A percentile compares a stretch with the other conserved stretches of the same genome.
These are phyloP conservation scores for Calypte anna DNA, from an alignment of 2,113 vertebrate genomes.

Conservation along the genomic window DNA sequence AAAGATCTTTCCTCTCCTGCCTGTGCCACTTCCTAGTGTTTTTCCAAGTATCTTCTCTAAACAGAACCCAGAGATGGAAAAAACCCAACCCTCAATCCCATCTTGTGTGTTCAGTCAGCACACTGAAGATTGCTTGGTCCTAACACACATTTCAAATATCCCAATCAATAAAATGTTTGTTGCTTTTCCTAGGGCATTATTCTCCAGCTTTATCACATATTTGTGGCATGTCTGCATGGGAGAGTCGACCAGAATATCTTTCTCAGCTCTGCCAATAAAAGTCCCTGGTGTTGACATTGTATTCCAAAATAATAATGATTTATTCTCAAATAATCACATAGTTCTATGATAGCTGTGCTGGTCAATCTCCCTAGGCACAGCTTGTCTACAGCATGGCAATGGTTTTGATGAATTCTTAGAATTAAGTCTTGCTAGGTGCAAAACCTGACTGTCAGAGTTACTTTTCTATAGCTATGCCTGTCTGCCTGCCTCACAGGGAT, in stretches of 20 bases:
- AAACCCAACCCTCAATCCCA: neutral
- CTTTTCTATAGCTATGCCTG: neutral
- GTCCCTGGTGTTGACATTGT: neutral
- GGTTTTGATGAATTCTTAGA: conserved; percentile 3
- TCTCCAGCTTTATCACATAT: conserved; percentile 10
- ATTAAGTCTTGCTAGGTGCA: neutral
- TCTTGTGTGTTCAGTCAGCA: neutral
- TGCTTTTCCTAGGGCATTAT: conserved; percentile 23
- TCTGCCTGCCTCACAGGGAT: neutral
- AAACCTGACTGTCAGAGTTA: neutral
- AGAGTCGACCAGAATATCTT: conserved; percentile 25
- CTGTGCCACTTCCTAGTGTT: neutral
- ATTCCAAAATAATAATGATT: conserved; percentile 50
- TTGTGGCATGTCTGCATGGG: neutral
- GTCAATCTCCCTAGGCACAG: neutral
- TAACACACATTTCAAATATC: conserved; percentile 11
- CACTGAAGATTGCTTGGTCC: conserved; percentile 2
- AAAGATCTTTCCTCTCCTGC: neutral
- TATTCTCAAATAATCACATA: neutral
- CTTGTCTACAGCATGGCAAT: neutral
- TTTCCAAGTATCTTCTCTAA: conserved; percentile 1
- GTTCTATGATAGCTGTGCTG: neutral
- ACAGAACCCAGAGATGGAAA: neutral
- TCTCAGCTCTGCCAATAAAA: neutral
- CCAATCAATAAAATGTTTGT: conserved; percentile 30